Base-by-base conservation (phyloP, 1,140 invertebrate species). In the Caerostris extrusa region DNA sequence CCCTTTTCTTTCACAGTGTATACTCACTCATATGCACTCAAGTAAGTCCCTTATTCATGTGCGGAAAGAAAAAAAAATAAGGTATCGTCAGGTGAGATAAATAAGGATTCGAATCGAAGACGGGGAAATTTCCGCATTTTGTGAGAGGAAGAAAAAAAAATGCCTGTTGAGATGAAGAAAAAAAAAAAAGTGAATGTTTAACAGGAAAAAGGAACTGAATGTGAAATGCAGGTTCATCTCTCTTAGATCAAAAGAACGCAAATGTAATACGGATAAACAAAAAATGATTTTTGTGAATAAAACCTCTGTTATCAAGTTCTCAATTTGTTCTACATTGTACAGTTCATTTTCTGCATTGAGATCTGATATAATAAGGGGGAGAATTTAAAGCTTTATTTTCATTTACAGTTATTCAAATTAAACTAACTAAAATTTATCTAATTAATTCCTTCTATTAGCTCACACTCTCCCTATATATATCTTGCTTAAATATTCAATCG, bases 11-110 rank as follows among this genome's bases (percentile, higher is more conserved):
- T 34, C 71, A 50, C 4, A 12, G 34, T 77, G 71, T 77, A 77
- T 77, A 77, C 71, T 34, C 50, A 50, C 71, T 77, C 69, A 77
- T 77, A 77, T 50, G 69, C 69, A 77, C 69, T 77, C 71, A 77
- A 53, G 34, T 17, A 67, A 67, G 71, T 50, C 19, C 71, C 71
- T 77, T 77, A 77, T 77, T 77, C 71, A 77, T 5, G 34, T 34
- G 34, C 34, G 34, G 34, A 34, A 34, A 34, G 50, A 77, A 67
- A 77, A 34, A 34, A 34, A 34, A 34, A 34, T 34, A 34, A 34
- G 34, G 71, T 50, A 77, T 77, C 71, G 71, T 77, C 71, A 77
- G 34, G 71, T 53, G 71, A 77, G 34, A 77, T 77, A 77, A 77
- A 77, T 77, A 77, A 77, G 71, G 71, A 77, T 77, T 7, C 34